Evolutionary conservation across 2,113 vertebrate genomes (phyloP).

Genomic region (Panurus biarmicus): DNA sequence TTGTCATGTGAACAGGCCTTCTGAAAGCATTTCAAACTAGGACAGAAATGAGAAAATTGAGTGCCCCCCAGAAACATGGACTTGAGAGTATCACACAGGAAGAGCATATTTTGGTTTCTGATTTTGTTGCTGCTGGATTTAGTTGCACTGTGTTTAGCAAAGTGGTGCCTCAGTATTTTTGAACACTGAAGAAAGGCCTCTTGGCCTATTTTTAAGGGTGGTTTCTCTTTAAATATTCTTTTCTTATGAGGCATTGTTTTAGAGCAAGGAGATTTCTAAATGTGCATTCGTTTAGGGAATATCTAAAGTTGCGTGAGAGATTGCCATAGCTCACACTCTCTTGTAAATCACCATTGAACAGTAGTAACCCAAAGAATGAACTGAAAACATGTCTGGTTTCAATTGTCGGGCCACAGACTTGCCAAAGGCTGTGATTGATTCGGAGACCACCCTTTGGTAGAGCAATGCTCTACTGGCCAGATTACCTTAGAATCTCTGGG

Average conservation of each 20-base stretch:
- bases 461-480: constrained; percentile 70
- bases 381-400: constrained; percentile 87
- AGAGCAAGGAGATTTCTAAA: constrained; percentile 68
- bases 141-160: background rate
- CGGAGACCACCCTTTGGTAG: constrained; percentile 82
- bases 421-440: constrained; percentile 81
- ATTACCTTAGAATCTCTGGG: constrained; percentile 70
- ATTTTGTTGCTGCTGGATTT: background rate
- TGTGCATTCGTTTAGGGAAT: constrained; percentile 75
- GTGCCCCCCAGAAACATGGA: background rate
- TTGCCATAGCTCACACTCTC: constrained; percentile 82
- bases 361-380: constrained; percentile 87
- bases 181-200: background rate
- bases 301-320: constrained; percentile 84
- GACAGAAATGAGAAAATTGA: background rate
- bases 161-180: background rate
- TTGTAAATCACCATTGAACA: constrained; percentile 89
- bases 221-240: constrained; percentile 50
- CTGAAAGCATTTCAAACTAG: background rate
- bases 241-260: constrained; percentile 14
- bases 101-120: background rate
- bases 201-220: constrained; percentile 1
- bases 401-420: constrained; percentile 75
- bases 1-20: background rate
- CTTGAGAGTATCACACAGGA: background rate